Evolutionary conservation across 2,888 invertebrate genomes (phyloP).

Genomic region (Thymelicus sylvestris): DNA sequence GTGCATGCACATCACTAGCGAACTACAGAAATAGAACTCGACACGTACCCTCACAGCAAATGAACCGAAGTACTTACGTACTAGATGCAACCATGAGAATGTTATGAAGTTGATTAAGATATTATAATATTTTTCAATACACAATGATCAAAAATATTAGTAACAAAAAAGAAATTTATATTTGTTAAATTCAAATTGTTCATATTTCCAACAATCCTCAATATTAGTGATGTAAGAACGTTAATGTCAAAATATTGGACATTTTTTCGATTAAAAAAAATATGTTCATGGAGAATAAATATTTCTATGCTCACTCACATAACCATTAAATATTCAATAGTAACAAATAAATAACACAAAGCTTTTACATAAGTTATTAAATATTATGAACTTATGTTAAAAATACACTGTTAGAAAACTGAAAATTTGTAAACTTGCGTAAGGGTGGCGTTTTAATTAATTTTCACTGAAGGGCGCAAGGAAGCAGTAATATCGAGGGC

Average conservation of each 20-base stretch:
- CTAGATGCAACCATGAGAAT: not conserved
- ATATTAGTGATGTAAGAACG: no score
- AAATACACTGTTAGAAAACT: conserved; percentile 24
- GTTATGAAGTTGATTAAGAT: not conserved
- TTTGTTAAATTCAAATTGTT: no score
- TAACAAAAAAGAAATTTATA: no score
- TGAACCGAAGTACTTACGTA: not conserved
- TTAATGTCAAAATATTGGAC: no score
- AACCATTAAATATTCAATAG: not conserved
- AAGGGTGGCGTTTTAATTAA: conserved; percentile 41
- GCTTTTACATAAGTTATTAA: not conserved
- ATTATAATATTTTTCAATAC: not conserved
- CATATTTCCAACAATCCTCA: no score
- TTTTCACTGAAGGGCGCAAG: conserved; percentile 53
- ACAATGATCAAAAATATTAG: no score
- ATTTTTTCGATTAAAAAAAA: no score
- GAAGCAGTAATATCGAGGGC: conserved; percentile 57
- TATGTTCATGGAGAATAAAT: no score
- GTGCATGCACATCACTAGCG: conserved; percentile 40
- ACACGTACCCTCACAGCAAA: conserved; percentile 12
- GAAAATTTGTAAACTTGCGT: conserved; percentile 18
- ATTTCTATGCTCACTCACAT: not conserved
- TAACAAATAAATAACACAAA: not conserved
- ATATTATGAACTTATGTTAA: conserved; percentile 6
- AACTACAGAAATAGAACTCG: conserved; percentile 26